Evolutionary conservation across 2,888 invertebrate species (phyloP).

Genomic region (Meloe dianella): DNA sequence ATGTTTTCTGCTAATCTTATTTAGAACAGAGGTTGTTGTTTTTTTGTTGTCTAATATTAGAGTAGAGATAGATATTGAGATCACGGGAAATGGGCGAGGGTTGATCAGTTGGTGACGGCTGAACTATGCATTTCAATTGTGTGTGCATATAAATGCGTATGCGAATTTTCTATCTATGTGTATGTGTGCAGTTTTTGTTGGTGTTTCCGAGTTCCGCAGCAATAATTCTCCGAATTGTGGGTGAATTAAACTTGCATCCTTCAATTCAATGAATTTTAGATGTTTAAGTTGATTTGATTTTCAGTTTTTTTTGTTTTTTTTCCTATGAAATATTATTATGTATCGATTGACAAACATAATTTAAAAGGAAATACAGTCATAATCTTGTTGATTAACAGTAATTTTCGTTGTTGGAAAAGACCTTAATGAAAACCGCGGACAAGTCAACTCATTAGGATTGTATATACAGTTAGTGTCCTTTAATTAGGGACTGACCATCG

Average conservation of each 20-base stretch:
- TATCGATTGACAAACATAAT: not conserved
- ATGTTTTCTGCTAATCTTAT: no score
- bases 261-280: conserved; percentile 11
- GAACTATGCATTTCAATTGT: conserved; percentile 13
- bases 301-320: no score
- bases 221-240: conserved; percentile 11
- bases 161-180: not conserved
- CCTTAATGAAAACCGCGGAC: conserved; percentile 53
- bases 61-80: not conserved
- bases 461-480: conserved; percentile 45
- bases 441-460: conserved; percentile 50
- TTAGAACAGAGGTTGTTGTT: not conserved
- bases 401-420: conserved; percentile 36
- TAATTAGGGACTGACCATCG: conserved; percentile 45
- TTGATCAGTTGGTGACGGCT: not conserved
- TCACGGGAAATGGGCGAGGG: not conserved
- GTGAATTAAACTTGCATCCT: conserved; percentile 24
- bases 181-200: conserved; percentile 22
- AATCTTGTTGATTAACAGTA: conserved; percentile 3
- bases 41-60: not conserved
- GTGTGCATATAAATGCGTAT: conserved; percentile 18
- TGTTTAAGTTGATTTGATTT: not conserved
- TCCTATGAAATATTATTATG: not conserved
- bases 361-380: not conserved
- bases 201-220: conserved; percentile 24